A percentile compares a stretch with the other conserved stretches of the same genome.
phyloP scores from a whole-genome alignment of 2,113 vertebrate species.

The Sphyrna mokarran region DNA sequence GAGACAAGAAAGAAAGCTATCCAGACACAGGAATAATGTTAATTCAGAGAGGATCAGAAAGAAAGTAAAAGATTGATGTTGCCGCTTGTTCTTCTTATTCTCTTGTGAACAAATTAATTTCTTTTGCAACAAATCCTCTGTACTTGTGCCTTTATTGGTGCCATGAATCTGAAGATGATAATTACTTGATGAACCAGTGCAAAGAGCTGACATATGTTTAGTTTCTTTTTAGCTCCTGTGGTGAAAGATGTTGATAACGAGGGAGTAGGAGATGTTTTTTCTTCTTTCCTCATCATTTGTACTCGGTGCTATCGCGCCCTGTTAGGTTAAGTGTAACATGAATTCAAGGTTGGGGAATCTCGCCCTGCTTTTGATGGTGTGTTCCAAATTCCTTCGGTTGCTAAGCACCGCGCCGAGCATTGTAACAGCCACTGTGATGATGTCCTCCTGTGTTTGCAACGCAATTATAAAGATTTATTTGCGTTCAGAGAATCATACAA shows the following conservation, averaged over 20 bases:
- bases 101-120: not conserved
- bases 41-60: not conserved
- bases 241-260: not conserved
- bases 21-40: not conserved
- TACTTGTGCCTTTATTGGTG: not conserved
- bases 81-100: not conserved
- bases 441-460: not conserved
- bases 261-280: not conserved
- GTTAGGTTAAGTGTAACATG: not conserved
- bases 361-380: not conserved
- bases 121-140: not conserved
- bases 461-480: not conserved
- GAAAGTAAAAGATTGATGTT: not conserved
- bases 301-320: not conserved
- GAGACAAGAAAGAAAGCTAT: not conserved
- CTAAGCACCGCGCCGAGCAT: no score
- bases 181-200: not conserved
- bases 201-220: not conserved
- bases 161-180: not conserved
- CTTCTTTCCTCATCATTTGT: not conserved
- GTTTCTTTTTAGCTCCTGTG: not conserved
- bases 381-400: not conserved
- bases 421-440: not conserved
- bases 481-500: no score
- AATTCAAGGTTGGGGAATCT: not conserved